Percentiles rank a stretch among this genome's conserved stretches.
Evolutionary conservation across 2,797 vertebrate species (phyloP).

Genomic region (Anabas testudineus): DNA sequence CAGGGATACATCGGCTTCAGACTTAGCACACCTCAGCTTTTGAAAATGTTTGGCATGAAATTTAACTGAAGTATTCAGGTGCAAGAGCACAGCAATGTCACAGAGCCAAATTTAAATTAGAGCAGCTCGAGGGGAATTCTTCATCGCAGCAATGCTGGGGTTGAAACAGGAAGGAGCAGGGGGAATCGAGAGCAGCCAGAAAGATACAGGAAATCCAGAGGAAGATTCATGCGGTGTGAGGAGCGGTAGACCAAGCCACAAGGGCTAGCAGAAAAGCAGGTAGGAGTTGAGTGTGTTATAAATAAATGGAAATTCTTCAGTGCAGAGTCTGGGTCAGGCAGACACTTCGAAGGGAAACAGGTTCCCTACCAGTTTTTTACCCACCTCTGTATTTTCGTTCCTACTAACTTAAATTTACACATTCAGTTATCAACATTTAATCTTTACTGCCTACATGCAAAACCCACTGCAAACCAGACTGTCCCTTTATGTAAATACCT

Average conservation of each 20-base stretch:
- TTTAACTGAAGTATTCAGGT: constrained; percentile 20
- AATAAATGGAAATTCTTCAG: constrained; percentile 17
- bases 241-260: neutral
- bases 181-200: constrained; percentile 7
- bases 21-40: constrained; percentile 29
- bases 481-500: neutral
- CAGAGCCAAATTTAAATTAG: constrained; percentile 36
- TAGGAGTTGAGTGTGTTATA: constrained; percentile 1
- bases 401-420: no score
- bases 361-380: no score
- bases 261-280: neutral
- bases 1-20: constrained; percentile 25
- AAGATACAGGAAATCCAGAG: neutral
- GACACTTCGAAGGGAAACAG: constrained; percentile 10
- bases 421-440: neutral
- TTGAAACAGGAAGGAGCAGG: constrained; percentile 5
- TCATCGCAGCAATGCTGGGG: constrained; percentile 20
- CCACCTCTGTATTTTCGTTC: no score
- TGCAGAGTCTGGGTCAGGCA: constrained; percentile 11
- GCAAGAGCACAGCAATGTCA: constrained; percentile 11
- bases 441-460: neutral
- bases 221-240: neutral
- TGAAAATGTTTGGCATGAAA: constrained; percentile 42
- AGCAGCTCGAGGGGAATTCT: constrained; percentile 22
- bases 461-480: neutral